Percentiles rank a stretch among this genome's conserved stretches.
phyloP scores from a whole-genome alignment of 2,888 invertebrate species.

The Chrysotoxum bicinctum region DNA sequence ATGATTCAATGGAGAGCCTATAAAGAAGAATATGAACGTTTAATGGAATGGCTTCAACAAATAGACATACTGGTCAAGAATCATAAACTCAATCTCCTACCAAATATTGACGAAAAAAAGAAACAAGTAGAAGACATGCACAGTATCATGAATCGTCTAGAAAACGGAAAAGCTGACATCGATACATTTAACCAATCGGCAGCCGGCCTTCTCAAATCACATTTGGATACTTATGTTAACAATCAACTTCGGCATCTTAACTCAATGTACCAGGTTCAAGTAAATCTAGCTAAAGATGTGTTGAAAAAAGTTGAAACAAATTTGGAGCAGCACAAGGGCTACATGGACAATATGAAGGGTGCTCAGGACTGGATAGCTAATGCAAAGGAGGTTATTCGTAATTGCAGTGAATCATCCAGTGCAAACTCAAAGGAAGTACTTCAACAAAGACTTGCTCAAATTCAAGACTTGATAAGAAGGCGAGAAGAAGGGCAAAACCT shows the following conservation, averaged over 20 bases:
- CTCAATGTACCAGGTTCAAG: constrained; percentile 93
- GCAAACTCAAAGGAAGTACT: constrained; percentile 91
- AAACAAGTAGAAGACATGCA: constrained; percentile 92
- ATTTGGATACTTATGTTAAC: constrained; percentile 92
- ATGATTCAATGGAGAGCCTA: constrained; percentile 93
- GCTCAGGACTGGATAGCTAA: constrained; percentile 93
- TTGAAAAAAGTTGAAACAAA: constrained; percentile 95
- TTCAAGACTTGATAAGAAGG: constrained; percentile 89
- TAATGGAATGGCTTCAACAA: constrained; percentile 96
- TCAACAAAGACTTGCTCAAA: constrained; percentile 90
- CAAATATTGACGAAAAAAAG: constrained; percentile 91
- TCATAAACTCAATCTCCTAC: constrained; percentile 91
- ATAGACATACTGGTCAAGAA: constrained; percentile 95
- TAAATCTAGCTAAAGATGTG: constrained; percentile 94
- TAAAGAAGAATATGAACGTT: constrained; percentile 94
- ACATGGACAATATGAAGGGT: constrained; percentile 88
- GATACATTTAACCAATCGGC: constrained; percentile 92
- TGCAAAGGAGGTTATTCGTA: constrained; percentile 91
- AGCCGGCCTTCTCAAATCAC: constrained; percentile 89
- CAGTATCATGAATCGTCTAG: constrained; percentile 88
- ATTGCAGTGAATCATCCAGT: constrained; percentile 89
- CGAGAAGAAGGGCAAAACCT: constrained; percentile 94
- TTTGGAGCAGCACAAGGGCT: constrained; percentile 91
- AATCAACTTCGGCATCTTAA: constrained; percentile 93
- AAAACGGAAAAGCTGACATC: constrained; percentile 91